Evolutionary conservation across 2,888 invertebrate species (phyloP).

Genomic region (Ormia ochracea): DNA sequence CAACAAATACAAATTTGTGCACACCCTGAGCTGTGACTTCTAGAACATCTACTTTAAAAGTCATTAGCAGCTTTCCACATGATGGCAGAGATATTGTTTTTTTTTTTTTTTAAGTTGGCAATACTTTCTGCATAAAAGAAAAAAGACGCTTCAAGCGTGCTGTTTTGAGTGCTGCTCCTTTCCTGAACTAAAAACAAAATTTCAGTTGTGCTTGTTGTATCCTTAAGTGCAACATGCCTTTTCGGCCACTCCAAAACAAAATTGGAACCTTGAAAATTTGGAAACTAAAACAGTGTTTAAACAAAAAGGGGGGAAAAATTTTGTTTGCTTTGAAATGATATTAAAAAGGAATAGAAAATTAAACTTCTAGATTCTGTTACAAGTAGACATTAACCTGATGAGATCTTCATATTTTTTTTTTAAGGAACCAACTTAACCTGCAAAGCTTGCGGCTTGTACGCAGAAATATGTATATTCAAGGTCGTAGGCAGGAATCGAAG

Average conservation of each 20-base stretch:
- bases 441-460: no score
- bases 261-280: not conserved
- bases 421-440: no score
- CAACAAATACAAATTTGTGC: not conserved
- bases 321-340: no score
- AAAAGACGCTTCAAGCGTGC: not conserved
- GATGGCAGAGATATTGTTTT: constrained; percentile 49
- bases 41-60: constrained; percentile 69
- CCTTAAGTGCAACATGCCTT: not conserved
- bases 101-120: not conserved
- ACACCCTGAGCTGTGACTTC: not conserved
- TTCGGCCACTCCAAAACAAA: not conserved
- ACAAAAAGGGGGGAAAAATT: no score
- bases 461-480: no score
- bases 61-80: constrained; percentile 73
- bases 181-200: not conserved
- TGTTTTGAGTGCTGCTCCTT: not conserved
- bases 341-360: no score
- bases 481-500: no score
- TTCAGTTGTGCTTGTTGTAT: not conserved
- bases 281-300: no score
- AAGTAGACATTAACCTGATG: no score
- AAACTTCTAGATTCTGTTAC: no score
- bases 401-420: no score
- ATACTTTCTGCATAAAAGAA: not conserved